These are phyloP conservation scores for Nephrocerus scutellatus DNA, from an alignment of 2,888 invertebrate species.

Conservation along the genomic window DNA sequence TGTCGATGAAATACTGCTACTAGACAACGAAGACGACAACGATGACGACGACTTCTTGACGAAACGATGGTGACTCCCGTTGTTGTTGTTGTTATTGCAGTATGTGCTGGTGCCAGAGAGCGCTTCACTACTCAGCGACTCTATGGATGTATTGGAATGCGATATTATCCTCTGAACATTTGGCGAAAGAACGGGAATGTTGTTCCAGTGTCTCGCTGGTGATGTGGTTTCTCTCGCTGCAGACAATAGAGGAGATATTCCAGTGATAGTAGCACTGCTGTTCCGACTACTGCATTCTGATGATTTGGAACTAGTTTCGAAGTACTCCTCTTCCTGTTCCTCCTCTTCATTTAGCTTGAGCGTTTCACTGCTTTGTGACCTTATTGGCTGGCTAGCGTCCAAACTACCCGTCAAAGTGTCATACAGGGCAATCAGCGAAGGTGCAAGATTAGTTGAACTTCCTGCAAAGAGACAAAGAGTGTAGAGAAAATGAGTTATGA, in stretches of 20 bases:
- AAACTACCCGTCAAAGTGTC: conserved; percentile 62
- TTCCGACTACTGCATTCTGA: conserved; percentile 1
- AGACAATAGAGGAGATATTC: conserved; percentile 12
- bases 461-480: conserved; percentile 59
- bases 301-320: conserved; percentile 12
- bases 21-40: conserved; percentile 3
- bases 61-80: conserved; percentile 22
- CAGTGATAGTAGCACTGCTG: conserved; percentile 10
- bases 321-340: conserved; percentile 10
- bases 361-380: conserved; percentile 10
- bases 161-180: conserved; percentile 53
- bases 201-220: conserved; percentile 33
- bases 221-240: conserved; percentile 16
- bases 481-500: no score
- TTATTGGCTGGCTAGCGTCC: conserved; percentile 18
- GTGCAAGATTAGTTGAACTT: conserved; percentile 78
- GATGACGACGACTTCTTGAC: conserved; percentile 23
- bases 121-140: conserved; percentile 38
- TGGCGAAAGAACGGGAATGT: conserved; percentile 46
- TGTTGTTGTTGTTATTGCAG: no score
- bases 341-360: conserved; percentile 4
- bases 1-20: no score
- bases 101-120: conserved; percentile 15
- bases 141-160: conserved; percentile 48
- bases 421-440: conserved; percentile 78